Evolutionary conservation across 2,113 vertebrate genomes (phyloP).

Genomic region (Arvicanthis niloticus): DNA sequence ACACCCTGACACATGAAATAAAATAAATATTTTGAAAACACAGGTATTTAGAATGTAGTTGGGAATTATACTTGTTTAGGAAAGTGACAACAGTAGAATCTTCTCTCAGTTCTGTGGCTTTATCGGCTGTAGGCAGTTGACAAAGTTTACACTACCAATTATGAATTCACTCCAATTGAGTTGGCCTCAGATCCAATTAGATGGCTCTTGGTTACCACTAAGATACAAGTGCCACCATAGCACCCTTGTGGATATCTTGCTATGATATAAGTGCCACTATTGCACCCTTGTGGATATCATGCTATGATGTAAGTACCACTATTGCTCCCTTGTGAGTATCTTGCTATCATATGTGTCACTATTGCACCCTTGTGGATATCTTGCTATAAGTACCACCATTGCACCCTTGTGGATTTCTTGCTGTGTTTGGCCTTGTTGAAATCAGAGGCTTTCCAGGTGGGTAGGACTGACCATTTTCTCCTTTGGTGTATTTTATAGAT

Average conservation of each 20-base stretch:
- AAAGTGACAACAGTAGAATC: background rate
- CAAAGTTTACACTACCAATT: no score
- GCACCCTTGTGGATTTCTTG: no score
- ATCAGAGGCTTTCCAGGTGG: slow-evolving; percentile 3
- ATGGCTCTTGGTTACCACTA: background rate
- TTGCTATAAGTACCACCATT: background rate
- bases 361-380: no score
- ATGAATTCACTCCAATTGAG: background rate
- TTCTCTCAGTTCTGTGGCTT: background rate
- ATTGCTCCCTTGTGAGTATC: no score
- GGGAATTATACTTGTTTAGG: background rate
- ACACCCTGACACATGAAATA: background rate
- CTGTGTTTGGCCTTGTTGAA: background rate
- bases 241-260: background rate
- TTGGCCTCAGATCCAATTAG: background rate
- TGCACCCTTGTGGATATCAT: no score
- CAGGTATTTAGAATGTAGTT: background rate
- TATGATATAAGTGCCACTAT: background rate
- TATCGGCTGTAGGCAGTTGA: background rate
- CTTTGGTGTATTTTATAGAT: background rate
- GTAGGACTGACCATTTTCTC: background rate
- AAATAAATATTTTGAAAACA: background rate
- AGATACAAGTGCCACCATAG: background rate
- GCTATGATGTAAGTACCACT: no score
- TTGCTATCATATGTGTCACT: no score